Conservation (phyloP, 1,140 invertebrate species). For the Eurosta solidaginis region DNA sequence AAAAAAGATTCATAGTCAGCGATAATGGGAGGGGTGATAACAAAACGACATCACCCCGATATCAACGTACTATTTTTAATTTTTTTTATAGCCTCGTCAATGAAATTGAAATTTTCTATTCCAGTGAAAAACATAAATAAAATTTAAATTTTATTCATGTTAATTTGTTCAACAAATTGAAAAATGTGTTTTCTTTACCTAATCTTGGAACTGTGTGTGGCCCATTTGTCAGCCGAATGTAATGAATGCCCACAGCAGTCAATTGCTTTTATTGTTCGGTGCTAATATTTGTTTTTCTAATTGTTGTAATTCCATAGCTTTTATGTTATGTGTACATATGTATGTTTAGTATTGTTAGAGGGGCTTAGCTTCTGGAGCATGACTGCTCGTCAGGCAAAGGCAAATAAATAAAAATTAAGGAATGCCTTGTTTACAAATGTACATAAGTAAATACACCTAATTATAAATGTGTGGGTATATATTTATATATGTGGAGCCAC, state of each 20-base stretch:
- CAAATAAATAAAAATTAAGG: too few species aligned
- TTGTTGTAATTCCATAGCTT: background rate
- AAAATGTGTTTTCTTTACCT: background rate
- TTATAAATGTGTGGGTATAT: too few species aligned
- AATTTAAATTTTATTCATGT: slow-evolving; percentile 5
- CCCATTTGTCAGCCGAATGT: background rate
- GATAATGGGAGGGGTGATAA: background rate
- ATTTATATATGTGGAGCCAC: too few species aligned
- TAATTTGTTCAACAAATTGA: slow-evolving; percentile 9
- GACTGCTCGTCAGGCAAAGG: too few species aligned
- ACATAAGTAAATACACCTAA: too few species aligned
- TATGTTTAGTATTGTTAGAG: background rate
- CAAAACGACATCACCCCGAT: background rate
- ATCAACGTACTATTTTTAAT: background rate
- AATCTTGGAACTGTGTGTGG: background rate
- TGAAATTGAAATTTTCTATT: slow-evolving; percentile 18
- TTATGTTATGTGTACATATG: too few species aligned
- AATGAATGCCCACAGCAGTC: too few species aligned
- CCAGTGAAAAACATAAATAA: too few species aligned
- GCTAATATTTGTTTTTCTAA: background rate
- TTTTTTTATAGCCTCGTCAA: background rate
- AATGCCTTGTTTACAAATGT: too few species aligned
- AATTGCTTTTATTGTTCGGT: background rate
- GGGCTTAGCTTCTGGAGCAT: background rate
- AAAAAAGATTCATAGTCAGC: background rate